These are phyloP conservation scores for Datnioides undecimradiatus DNA, from an alignment of 2,113 vertebrate species.

Conservation along the genomic window DNA sequence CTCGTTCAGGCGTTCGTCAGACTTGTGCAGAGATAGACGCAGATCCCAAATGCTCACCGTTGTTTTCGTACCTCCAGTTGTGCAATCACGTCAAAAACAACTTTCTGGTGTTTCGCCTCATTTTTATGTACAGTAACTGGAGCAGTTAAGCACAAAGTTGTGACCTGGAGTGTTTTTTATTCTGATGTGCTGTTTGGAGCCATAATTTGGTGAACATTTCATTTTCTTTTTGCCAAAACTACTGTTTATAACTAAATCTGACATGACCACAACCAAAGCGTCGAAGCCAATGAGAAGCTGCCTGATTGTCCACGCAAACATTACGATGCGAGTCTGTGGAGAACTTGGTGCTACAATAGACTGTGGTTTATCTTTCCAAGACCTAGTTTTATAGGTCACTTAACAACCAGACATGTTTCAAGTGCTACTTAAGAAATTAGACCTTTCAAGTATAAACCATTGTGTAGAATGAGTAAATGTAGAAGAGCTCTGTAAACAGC, in stretches of 20 bases:
- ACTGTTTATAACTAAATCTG: not conserved
- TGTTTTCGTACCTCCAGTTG: not conserved
- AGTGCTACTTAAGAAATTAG: conserved; percentile 36
- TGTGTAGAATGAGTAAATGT: conserved; percentile 21
- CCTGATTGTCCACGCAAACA: conserved; percentile 10
- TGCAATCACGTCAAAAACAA: not conserved
- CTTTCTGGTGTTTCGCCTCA: not conserved
- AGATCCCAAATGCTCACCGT: not conserved
- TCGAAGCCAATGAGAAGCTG: conserved; percentile 24
- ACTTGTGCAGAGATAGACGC: conserved; percentile 91
- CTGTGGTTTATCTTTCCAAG: conserved; percentile 45
- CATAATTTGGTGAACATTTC: conserved; percentile 13
- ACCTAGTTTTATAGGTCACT: conserved; percentile 84
- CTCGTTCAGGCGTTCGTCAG: conserved; percentile 95
- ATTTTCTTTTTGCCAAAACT: conserved; percentile 53
- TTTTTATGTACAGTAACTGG: not conserved
- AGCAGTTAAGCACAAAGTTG: conserved; percentile 4
- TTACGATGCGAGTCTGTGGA: conserved; percentile 12
- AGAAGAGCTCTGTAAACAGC: conserved; percentile 22
- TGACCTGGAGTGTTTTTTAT: conserved; percentile 18
- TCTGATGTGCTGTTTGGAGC: conserved; percentile 1
- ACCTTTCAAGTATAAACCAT: conserved; percentile 27
- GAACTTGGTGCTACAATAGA: conserved; percentile 53
- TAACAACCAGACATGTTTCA: conserved; percentile 39
- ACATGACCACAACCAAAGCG: conserved; percentile 36